These are phyloP conservation scores for Eudyptes chrysolophus DNA, from an alignment of 2,113 vertebrate genomes.

Conservation along the genomic window DNA sequence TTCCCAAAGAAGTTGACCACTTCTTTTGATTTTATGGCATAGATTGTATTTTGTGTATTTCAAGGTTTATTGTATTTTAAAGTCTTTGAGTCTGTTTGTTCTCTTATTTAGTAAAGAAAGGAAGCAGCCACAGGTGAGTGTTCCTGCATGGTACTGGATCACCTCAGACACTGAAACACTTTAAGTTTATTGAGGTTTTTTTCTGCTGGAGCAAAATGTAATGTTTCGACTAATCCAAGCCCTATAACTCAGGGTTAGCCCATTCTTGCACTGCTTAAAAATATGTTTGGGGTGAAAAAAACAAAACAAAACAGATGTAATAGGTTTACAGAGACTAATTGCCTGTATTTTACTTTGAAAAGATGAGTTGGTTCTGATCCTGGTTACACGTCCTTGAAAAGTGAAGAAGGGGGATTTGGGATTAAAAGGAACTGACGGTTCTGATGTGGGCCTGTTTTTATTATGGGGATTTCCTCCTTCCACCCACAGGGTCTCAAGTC, in stretches of 20 bases:
- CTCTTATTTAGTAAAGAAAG: not conserved
- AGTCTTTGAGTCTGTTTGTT: not conserved
- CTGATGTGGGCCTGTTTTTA: not conserved
- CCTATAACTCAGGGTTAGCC: rapidly evolving
- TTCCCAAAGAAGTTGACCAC: not conserved
- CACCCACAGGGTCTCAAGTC: rapidly evolving
- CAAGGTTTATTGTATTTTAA: not conserved
- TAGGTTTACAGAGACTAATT: not conserved
- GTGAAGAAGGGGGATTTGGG: not conserved
- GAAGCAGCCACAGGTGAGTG: not conserved
- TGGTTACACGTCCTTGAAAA: not conserved
- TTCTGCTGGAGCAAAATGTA: not conserved
- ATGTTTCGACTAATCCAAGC: not conserved
- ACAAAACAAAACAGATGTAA: rapidly evolving
- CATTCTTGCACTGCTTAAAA: not conserved
- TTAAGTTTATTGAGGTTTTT: not conserved
- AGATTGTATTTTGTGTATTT: not conserved
- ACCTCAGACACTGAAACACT: not conserved
- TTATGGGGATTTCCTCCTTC: not conserved
- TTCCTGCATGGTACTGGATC: not conserved
- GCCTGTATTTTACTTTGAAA: not conserved
- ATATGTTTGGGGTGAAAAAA: not conserved
- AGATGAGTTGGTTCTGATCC: not conserved
- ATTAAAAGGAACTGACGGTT: not conserved
- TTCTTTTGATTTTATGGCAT: not conserved